Evolutionary conservation across 1,140 invertebrate species (phyloP).

Genomic region (Daktulosphaira vitifoliae): DNA sequence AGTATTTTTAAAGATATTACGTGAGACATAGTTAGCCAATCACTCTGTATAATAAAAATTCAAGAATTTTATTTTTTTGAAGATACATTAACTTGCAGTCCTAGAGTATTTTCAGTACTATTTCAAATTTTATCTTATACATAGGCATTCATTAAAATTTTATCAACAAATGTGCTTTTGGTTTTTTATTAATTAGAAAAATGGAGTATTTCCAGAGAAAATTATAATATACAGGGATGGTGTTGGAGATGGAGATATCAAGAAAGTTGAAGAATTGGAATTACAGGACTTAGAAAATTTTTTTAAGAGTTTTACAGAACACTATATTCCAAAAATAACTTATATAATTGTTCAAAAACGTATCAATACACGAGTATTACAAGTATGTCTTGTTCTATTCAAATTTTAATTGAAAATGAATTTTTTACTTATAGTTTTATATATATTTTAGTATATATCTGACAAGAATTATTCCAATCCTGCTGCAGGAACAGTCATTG

Average conservation of each 20-base stretch:
- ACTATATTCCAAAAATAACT: constrained; percentile 48
- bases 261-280: constrained; percentile 55
- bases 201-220: constrained; percentile 47
- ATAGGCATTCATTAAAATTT: no score
- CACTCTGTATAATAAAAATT: no score
- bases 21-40: no score
- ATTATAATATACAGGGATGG: constrained; percentile 70
- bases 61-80: no score
- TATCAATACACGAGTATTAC: constrained; percentile 57
- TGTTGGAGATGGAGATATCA: constrained; percentile 75
- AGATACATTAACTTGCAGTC: no score
- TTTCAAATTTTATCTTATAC: no score
- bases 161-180: no score
- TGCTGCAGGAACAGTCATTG: constrained; percentile 73
- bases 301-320: constrained; percentile 10
- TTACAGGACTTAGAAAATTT: constrained; percentile 48
- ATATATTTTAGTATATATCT: neutral
- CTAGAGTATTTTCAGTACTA: no score
- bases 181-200: no score
- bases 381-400: neutral
- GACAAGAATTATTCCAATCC: constrained; percentile 54
- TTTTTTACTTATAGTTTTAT: neutral
- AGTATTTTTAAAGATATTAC: no score
- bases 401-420: neutral
- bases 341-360: constrained; percentile 66